A percentile compares a stretch with the other conserved stretches of the same genome.
phyloP scores from a whole-genome alignment of 2,888 invertebrate genomes.

The Eledone cirrhosa region DNA sequence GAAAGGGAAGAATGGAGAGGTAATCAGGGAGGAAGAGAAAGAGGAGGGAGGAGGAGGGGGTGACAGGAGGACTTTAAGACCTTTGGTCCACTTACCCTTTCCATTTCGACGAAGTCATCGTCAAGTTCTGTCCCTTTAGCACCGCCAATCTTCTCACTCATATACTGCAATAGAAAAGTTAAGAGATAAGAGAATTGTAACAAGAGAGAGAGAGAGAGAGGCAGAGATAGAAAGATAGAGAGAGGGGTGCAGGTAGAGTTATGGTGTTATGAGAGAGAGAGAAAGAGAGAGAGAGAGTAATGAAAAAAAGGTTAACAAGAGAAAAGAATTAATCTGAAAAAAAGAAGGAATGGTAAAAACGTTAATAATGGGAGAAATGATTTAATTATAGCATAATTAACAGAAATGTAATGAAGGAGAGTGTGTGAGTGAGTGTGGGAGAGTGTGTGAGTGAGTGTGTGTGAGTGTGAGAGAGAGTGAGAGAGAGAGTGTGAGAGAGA shows the following conservation, averaged over 20 bases:
- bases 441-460: not conserved
- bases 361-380: not conserved
- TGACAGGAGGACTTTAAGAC: not conserved
- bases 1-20: too few species aligned
- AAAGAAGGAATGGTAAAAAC: not conserved
- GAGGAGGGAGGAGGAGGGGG: not conserved
- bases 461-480: too few species aligned
- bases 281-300: not conserved
- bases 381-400: not conserved
- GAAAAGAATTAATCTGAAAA: not conserved
- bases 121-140: slow-evolving; percentile 99
- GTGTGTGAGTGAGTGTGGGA: not conserved
- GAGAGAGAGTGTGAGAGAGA: too few species aligned
- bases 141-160: slow-evolving; percentile 99
- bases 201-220: too few species aligned
- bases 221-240: too few species aligned
- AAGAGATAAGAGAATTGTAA: not conserved
- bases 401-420: not conserved
- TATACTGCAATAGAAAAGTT: slow-evolving; percentile 77
- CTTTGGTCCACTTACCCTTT: slow-evolving; percentile 79
- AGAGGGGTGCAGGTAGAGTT: too few species aligned
- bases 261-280: not conserved
- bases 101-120: slow-evolving; percentile 98
- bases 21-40: not conserved
- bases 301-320: not conserved